Base-by-base conservation (phyloP, 2,113 vertebrate genomes). In the Phaethon lepturus region DNA sequence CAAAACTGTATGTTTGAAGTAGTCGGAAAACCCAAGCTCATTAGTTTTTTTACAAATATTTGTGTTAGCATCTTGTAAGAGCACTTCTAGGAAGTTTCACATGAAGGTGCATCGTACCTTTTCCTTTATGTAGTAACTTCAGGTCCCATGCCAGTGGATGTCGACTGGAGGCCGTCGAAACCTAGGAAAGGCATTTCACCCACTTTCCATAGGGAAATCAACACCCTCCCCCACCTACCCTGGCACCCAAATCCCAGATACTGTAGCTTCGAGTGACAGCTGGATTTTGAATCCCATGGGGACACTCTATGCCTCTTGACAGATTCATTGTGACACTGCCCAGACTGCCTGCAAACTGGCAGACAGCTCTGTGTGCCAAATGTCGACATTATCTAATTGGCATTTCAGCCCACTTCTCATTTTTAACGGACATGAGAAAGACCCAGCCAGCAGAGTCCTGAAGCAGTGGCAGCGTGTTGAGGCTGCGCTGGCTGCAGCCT, bases 351-450 rank as follows among this genome's bases (percentile, higher is more conserved):
- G 78, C 64, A 96, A 89, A 90, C 67, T 33, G 56, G 71, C 75
- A 93, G 90, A 93, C 93, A 95, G 71, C 52, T 90, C 95, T 45
- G 42, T 78, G 79, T 62, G 83, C 92, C 94, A 93, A 78, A 47
- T 82, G 87, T 75, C 52, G 18, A 81, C 87, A 86, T 66, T 90
- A 79, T 72, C 87, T 69, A 78, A 92, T 91, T 86, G 91, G 67
- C 86, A 79, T 82, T 71, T 80, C 79, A 83, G 60, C 86, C 92
- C 74, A 72, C 86, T 79, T 87, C 81, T 93, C 75, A 0, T 47
- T 52, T 67, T 80, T 55, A 93, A 88, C 58, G 89, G 95, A 53
- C 76, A 33, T 1, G 17, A 81, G 86, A 50, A 87, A 73, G 38
- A 44, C 68, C 10, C 71, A 94, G 59, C 80, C 93, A 79, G 71